Evolutionary conservation across 2,797 vertebrate genomes (phyloP).

Genomic region (Hirundo rustica): DNA sequence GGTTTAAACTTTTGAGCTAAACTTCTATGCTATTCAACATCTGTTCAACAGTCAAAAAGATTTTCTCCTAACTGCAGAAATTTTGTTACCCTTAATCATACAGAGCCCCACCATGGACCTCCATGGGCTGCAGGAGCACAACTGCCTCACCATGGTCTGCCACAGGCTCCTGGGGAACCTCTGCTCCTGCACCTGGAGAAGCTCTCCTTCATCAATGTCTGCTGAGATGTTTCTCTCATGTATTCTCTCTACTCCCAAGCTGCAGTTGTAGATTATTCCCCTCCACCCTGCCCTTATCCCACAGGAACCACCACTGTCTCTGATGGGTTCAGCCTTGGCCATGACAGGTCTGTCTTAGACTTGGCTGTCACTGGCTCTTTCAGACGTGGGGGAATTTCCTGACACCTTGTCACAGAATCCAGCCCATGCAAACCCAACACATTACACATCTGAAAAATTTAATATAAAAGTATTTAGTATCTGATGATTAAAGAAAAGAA

Average conservation of each 20-base stretch:
- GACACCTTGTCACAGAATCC: background rate
- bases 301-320: background rate
- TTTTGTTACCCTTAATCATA: background rate
- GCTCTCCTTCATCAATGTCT: background rate
- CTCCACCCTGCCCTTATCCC: background rate
- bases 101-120: background rate
- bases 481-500: background rate
- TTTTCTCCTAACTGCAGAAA: rapidly evolving
- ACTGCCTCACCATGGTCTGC: background rate
- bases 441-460: background rate
- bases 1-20: background rate
- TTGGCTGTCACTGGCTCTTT: background rate
- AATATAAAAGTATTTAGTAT: background rate
- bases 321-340: background rate
- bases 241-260: background rate
- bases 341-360: background rate
- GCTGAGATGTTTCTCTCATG: background rate
- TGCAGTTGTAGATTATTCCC: background rate
- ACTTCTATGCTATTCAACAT: background rate
- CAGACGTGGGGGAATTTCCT: background rate
- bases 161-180: background rate
- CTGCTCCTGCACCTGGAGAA: background rate
- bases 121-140: background rate
- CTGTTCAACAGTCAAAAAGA: background rate
- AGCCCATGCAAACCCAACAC: background rate